These are phyloP conservation scores for Progne subis DNA, from an alignment of 2,113 vertebrate species.

Conservation along the genomic window DNA sequence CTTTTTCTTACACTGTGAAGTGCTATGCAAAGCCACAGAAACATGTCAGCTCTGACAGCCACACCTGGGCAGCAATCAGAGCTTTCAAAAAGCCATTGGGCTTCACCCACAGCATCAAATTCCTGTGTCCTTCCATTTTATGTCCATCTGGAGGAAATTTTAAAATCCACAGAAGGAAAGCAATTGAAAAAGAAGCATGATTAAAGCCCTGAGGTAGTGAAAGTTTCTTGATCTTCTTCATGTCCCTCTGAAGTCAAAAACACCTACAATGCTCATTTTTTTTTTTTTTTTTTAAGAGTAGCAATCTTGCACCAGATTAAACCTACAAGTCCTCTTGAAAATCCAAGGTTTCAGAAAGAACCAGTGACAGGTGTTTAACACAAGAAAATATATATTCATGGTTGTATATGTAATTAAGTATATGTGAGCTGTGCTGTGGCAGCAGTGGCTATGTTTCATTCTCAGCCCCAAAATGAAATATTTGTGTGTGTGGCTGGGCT, in stretches of 20 bases:
- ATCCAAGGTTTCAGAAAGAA: neutral
- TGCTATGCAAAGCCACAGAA: neutral
- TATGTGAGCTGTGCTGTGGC: neutral
- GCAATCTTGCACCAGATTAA: neutral
- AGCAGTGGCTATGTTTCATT: neutral
- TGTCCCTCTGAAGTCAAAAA: neutral
- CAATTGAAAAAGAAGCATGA: neutral
- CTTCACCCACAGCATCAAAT: neutral
- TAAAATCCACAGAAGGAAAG: neutral
- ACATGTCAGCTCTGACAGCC: neutral
- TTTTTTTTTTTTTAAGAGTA: neutral
- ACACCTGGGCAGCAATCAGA: neutral
- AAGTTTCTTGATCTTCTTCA: neutral
- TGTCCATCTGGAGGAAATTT: neutral
- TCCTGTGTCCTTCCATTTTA: neutral
- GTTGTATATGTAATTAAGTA: neutral
- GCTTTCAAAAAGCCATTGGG: neutral
- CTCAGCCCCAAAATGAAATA: neutral
- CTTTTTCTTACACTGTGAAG: neutral
- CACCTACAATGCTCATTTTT: accelerated
- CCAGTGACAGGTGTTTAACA: neutral
- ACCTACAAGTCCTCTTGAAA: neutral
- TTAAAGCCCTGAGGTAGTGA: neutral
- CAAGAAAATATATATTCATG: neutral
- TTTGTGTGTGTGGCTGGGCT: neutral